phyloP scores from a whole-genome alignment of 2,888 invertebrate species.

The Drosophila kanekoi region DNA sequence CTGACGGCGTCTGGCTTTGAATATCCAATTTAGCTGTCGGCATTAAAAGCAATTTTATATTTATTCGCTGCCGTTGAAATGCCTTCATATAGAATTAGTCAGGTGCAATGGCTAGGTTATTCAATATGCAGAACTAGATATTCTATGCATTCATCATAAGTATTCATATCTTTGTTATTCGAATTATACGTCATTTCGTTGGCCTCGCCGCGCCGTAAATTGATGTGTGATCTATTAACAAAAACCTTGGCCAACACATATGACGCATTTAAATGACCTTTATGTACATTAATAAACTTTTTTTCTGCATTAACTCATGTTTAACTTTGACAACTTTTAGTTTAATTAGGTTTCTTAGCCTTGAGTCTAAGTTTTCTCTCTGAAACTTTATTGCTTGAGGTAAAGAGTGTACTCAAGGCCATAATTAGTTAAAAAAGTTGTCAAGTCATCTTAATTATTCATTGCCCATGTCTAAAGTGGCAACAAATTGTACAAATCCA shows the following conservation, averaged over 20 bases:
- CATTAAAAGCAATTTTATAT: conserved; percentile 56
- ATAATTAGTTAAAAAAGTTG: neutral
- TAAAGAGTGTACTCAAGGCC: neutral
- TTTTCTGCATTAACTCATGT: neutral
- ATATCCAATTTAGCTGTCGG: conserved; percentile 51
- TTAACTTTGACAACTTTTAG: conserved; percentile 17
- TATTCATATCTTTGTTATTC: too few relatives aligned
- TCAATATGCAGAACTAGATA: conserved; percentile 21
- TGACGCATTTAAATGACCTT: neutral
- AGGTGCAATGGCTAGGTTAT: conserved; percentile 21
- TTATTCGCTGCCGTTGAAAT: conserved; percentile 21
- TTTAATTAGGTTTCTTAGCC: conserved; percentile 19
- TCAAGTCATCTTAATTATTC: neutral
- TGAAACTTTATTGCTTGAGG: neutral
- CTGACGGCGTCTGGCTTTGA: conserved; percentile 38
- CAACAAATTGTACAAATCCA: neutral
- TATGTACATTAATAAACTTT: neutral
- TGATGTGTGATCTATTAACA: conserved; percentile 15
- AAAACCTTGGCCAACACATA: conserved; percentile 8
- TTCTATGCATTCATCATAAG: neutral
- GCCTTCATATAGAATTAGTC: conserved; percentile 28
- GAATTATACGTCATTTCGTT: conserved; percentile 3
- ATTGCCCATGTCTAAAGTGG: neutral
- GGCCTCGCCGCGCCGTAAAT: conserved; percentile 6
- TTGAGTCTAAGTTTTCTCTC: neutral